phyloP scores from a whole-genome alignment of 2,888 invertebrate genomes.

The Pseudococcus jackbeardsleyi region DNA sequence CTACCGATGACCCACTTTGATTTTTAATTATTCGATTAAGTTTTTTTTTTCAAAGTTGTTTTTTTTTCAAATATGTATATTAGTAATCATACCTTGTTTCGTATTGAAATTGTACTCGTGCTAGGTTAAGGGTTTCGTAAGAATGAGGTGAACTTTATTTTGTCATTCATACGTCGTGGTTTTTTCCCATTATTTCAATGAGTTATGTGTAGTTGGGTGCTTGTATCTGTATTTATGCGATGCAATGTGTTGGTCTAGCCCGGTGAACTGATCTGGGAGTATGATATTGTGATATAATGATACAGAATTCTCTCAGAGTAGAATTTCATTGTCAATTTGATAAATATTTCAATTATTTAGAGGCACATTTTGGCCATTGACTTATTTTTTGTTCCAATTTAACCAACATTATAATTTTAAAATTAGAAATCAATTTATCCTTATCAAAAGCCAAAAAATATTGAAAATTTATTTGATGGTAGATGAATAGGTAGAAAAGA shows the following conservation, averaged over 20 bases:
- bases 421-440: too few relatives aligned
- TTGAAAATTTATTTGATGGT: too few relatives aligned
- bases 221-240: background rate
- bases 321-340: too few relatives aligned
- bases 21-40: conserved; percentile 30
- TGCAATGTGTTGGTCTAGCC: background rate
- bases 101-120: background rate
- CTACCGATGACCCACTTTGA: conserved; percentile 15
- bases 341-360: too few relatives aligned
- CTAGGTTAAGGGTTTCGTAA: background rate
- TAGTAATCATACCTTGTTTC: background rate
- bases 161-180: background rate
- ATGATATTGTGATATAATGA: too few relatives aligned
- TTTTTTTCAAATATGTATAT: background rate
- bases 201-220: background rate
- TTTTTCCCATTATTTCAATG: background rate
- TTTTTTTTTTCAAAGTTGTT: conserved; percentile 8
- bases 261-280: too few relatives aligned
- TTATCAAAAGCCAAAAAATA: too few relatives aligned
- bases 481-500: too few relatives aligned
- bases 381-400: too few relatives aligned
- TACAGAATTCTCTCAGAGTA: too few relatives aligned
- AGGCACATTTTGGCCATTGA: too few relatives aligned
- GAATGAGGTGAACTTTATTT: background rate
- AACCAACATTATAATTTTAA: too few relatives aligned